Evolutionary conservation across 2,113 vertebrate species (phyloP).

Genomic region (Corynorhinus townsendii): DNA sequence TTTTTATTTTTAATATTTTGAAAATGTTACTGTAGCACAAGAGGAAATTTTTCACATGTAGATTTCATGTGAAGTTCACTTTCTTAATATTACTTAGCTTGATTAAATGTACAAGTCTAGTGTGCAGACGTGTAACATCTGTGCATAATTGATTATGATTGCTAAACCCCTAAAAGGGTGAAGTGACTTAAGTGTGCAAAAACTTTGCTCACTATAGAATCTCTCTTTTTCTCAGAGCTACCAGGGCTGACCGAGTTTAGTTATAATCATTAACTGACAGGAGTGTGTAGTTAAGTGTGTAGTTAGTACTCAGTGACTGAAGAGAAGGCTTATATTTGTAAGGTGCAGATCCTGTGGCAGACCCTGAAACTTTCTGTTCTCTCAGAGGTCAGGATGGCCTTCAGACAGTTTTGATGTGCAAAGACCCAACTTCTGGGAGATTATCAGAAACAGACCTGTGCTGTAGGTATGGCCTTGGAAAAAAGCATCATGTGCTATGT

Average conservation of each 20-base stretch:
- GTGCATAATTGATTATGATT: not conserved
- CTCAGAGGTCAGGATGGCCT: not conserved
- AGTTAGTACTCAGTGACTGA: not conserved
- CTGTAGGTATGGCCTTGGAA: not conserved
- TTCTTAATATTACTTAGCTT: not conserved
- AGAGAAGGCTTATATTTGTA: not conserved
- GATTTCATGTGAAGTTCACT: not conserved
- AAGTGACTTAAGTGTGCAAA: not conserved
- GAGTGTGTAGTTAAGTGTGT: not conserved
- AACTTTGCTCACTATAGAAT: not conserved
- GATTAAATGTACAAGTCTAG: not conserved
- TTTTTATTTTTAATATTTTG: slow-evolving; percentile 26
- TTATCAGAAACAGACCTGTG: not conserved
- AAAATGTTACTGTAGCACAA: not conserved
- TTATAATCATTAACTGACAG: not conserved
- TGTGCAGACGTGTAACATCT: not conserved
- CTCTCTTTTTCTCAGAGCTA: not conserved
- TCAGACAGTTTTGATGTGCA: not conserved
- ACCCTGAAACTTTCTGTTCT: not conserved
- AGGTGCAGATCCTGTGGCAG: not conserved
- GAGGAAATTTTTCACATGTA: not conserved
- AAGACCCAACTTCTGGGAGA: not conserved
- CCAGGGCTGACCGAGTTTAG: not conserved
- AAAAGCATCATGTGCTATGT: not conserved
- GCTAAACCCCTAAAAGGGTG: not conserved